These are phyloP conservation scores for Pissodes strobi DNA, from an alignment of 1,140 invertebrate genomes.

Conservation along the genomic window DNA sequence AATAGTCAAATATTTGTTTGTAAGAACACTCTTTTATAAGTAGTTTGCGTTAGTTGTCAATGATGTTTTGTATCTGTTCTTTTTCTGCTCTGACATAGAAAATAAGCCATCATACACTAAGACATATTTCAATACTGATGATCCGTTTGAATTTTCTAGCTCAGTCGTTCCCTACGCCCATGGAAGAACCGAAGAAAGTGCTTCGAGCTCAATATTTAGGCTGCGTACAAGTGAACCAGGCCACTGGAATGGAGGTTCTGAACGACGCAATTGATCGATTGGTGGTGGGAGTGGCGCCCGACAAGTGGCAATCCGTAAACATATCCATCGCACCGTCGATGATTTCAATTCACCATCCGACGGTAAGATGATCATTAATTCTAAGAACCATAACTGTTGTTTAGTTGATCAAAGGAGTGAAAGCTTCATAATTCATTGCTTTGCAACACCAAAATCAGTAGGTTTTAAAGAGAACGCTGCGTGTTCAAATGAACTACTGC, in stretches of 20 bases:
- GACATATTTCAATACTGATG: too few species aligned
- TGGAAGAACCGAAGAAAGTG: constrained; percentile 96
- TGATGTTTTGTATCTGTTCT: too few species aligned
- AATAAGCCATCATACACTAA: neutral
- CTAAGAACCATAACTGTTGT: too few species aligned
- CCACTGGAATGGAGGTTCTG: constrained; percentile 89
- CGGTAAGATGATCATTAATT: constrained; percentile 61
- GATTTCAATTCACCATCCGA: constrained; percentile 85
- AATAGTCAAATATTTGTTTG: constrained; percentile 65
- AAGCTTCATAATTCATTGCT: too few species aligned
- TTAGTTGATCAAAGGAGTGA: too few species aligned
- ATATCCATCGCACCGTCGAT: constrained; percentile 92
- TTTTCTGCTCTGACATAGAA: too few species aligned
- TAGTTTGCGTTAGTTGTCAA: too few species aligned
- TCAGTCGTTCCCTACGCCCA: constrained; percentile 92
- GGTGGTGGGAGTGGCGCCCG: constrained; percentile 67
- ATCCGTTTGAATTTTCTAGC: constrained; percentile 56
- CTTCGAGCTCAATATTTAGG: constrained; percentile 88
- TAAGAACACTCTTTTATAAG: constrained; percentile 54
- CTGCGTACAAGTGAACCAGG: constrained; percentile 77
- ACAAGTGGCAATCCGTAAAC: constrained; percentile 80
- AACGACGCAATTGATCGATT: constrained; percentile 89
- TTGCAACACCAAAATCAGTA: too few species aligned
- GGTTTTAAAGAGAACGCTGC: too few species aligned
- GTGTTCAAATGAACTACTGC: too few species aligned